Evolutionary conservation across 2,797 vertebrate species (phyloP).

Genomic region (Manis crassicaudata): DNA sequence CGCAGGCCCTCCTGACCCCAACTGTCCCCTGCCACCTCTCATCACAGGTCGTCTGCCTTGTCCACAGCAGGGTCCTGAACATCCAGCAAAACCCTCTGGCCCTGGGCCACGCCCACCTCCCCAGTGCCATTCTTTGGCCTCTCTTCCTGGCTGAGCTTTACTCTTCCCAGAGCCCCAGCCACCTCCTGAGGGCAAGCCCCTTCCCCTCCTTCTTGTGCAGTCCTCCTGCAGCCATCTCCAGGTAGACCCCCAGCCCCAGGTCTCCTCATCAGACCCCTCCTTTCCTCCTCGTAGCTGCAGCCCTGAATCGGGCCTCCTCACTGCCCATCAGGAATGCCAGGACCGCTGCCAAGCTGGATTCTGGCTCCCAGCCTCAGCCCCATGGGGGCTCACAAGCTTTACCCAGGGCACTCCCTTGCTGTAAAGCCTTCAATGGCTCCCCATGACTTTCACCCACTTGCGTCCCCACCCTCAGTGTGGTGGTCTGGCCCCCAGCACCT

Average conservation of each 20-base stretch:
- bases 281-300: not conserved
- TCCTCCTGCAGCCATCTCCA: not conserved
- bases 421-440: not conserved
- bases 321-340: not conserved
- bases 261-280: not conserved
- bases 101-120: not conserved
- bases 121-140: not conserved
- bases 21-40: not conserved
- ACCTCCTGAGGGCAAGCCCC: not conserved
- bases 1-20: not conserved
- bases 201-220: rapidly evolving
- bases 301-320: too few species aligned
- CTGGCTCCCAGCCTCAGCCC: not conserved
- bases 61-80: not conserved
- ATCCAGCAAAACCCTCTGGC: not conserved
- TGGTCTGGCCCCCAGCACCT: not conserved
- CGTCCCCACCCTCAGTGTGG: not conserved
- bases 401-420: not conserved
- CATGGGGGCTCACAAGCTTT: not conserved
- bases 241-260: not conserved
- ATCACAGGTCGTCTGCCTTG: not conserved
- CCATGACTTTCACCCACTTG: not conserved
- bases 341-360: not conserved
- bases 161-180: not conserved
- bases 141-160: not conserved